Evolutionary conservation across 2,113 vertebrate genomes (phyloP).

Genomic region (Mormyrus iriodes): DNA sequence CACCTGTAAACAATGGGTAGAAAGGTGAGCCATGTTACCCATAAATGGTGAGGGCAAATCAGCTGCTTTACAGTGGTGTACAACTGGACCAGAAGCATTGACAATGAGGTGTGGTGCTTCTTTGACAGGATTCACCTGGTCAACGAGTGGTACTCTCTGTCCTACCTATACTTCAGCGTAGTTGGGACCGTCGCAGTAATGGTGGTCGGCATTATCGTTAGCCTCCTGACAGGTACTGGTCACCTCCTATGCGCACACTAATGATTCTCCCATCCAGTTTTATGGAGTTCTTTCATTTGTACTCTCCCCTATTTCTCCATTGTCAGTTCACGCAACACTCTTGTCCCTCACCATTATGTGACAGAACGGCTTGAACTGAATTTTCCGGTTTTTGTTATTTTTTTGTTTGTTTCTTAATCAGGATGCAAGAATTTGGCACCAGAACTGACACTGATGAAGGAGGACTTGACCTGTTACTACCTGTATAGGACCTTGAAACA

Average conservation of each 20-base stretch:
- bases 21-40: background rate
- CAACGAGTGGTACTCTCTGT: slow-evolving; percentile 74
- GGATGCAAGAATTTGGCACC: slow-evolving; percentile 52
- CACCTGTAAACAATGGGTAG: background rate
- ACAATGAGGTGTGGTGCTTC: background rate
- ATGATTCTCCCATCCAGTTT: background rate
- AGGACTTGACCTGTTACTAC: slow-evolving; percentile 56
- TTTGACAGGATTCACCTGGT: slow-evolving; percentile 58
- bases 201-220: slow-evolving; percentile 63
- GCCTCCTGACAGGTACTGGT: slow-evolving; percentile 67
- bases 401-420: slow-evolving; percentile 28
- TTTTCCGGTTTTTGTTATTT: background rate
- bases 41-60: background rate
- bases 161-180: slow-evolving; percentile 78
- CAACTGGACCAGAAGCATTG: background rate
- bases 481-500: slow-evolving; percentile 41
- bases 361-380: background rate
- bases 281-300: background rate
- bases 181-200: slow-evolving; percentile 68
- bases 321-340: background rate
- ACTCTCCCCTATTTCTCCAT: background rate
- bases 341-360: background rate
- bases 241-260: background rate
- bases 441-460: slow-evolving; percentile 50
- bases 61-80: background rate